These are phyloP conservation scores for Argentina silus DNA, from an alignment of 2,797 vertebrate genomes.

Conservation along the genomic window DNA sequence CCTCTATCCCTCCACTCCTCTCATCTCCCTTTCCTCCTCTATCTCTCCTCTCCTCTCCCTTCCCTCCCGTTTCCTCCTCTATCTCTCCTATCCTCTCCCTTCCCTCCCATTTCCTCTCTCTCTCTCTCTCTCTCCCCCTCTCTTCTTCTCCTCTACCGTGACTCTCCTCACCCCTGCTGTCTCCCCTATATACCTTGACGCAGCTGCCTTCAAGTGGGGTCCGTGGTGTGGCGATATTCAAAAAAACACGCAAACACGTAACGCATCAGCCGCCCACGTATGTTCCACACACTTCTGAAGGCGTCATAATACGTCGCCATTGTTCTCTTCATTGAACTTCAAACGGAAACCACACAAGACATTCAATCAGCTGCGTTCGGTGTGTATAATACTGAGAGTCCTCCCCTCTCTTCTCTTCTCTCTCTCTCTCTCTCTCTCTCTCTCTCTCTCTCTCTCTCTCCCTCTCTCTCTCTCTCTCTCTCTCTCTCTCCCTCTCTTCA, in stretches of 20 bases:
- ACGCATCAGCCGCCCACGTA: constrained; percentile 12
- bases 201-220: too few species aligned
- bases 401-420: too few species aligned
- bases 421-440: constrained; percentile 2
- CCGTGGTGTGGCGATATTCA: not conserved
- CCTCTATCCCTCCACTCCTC: not conserved
- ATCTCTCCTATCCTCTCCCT: constrained; percentile 26
- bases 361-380: not conserved
- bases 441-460: constrained; percentile 63
- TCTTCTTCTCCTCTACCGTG: constrained; percentile 26
- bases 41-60: constrained; percentile 26
- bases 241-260: not conserved
- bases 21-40: not conserved
- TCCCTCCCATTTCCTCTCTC: constrained; percentile 42
- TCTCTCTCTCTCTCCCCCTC: constrained; percentile 14
- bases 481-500: constrained; percentile 25
- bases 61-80: constrained; percentile 36
- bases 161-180: not conserved
- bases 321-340: constrained; percentile 45
- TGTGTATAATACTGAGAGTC: not conserved
- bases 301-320: not conserved
- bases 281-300: constrained; percentile 53
- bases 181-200: not conserved
- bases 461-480: too few species aligned
- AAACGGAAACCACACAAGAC: not conserved